Evolutionary conservation across 2,888 invertebrate species (phyloP), one percentile per base, ranked within the genome.

Genomic region (Mycalesis mineus): DNA sequence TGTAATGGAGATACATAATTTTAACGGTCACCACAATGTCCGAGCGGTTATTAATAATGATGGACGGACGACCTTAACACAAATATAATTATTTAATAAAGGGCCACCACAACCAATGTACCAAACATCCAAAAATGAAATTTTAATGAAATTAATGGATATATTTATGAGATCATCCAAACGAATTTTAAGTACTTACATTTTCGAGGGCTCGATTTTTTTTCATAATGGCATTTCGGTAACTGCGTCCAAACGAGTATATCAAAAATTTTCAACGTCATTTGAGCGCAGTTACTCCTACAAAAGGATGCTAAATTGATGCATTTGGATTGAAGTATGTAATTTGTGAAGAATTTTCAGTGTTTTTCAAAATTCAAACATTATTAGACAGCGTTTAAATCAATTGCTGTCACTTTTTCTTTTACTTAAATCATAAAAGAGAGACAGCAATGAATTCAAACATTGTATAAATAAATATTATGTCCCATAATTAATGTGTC

Each of bases 131-230:
- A 41, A 22, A 60, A 61, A 40, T 60, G 42, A 58, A 58, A 61
- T 51, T 60, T 60, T 55, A 55, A 55, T 51, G 48, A 54, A 61
- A 61, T 14, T 62, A 58, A 65, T 11, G 53, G 58, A 65, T 64
- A 69, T 64, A 65, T 68, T 69, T 73, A 84, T 85, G 88, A 88
- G 88, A 88, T 88, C 88, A 80, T 82, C 79, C 84, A 82, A 84
- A 84, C 71, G 50, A 65, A 61, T 67, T 70, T 75, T 79, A 82
- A 82, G 79, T 81, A 81, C 77, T n/a, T 73, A 73, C 22, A 22
- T 22, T 61, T 65, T 64, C 61, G 62, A 66, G 54, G 65, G 63
- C 66, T 64, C 64, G 54, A 55, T 49, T 22, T 2, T 22, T n/a
- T 33, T 53, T 29, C 37, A 45, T 49, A 57, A 58, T 56, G 50